phyloP scores from a whole-genome alignment of 1,140 invertebrate genomes.

The Anagrus nilaparvatae region DNA sequence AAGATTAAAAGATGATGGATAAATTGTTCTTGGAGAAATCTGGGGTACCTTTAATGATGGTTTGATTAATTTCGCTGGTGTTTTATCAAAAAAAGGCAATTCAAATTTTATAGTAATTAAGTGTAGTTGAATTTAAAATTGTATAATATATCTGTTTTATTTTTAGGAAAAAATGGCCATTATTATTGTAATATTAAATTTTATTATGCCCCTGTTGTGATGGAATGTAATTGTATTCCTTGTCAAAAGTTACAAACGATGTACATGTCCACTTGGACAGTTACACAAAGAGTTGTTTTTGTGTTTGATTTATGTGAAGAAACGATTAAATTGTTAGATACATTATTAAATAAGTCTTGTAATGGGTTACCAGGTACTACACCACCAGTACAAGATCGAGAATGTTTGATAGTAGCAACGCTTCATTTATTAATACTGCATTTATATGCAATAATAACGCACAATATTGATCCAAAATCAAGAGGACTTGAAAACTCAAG shows the following conservation, averaged over 20 bases:
- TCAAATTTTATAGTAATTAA: not conserved
- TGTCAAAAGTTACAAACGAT: conserved; percentile 69
- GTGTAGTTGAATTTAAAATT: not conserved
- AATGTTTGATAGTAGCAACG: conserved; percentile 80
- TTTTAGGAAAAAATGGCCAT: conserved; percentile 64
- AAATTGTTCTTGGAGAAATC: conserved; percentile 74
- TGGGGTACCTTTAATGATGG: conserved; percentile 59
- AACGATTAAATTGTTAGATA: conserved; percentile 69
- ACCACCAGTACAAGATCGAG: conserved; percentile 75
- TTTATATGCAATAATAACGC: conserved; percentile 63
- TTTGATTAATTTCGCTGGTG: conserved; percentile 64
- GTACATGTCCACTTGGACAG: conserved; percentile 52
- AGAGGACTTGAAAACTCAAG: conserved; percentile 56
- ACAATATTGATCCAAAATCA: conserved; percentile 52
- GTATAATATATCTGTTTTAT: conserved; percentile 6
- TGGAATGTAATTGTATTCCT: conserved; percentile 75
- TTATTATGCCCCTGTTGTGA: conserved; percentile 71
- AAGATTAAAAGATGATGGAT: too few species aligned
- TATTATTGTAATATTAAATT: conserved; percentile 74
- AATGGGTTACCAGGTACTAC: conserved; percentile 46
- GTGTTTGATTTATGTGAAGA: conserved; percentile 77
- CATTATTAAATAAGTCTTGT: conserved; percentile 58
- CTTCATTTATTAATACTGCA: conserved; percentile 82
- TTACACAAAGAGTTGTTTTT: conserved; percentile 64
- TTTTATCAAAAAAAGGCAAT: conserved; percentile 58